phyloP scores from a whole-genome alignment of 92 coral and sea anemone species.

The Phenganax marumi region DNA sequence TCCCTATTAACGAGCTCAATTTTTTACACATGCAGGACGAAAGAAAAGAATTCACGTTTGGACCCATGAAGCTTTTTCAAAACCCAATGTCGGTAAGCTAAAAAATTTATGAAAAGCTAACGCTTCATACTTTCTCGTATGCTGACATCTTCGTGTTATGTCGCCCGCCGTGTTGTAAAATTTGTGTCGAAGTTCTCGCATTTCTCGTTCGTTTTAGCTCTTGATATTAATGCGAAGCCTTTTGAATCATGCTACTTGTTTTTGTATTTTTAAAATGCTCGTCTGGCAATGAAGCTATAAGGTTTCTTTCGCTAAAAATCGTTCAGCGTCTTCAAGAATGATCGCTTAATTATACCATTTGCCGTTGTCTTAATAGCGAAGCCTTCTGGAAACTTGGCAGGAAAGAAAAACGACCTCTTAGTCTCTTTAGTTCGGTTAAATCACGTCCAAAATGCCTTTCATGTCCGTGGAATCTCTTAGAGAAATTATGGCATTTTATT shows the following conservation, averaged over 20 bases:
- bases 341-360: conserved; percentile 43
- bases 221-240: neutral
- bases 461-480: conserved; percentile 4
- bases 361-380: conserved; percentile 27
- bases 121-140: neutral
- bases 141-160: neutral
- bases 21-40: conserved; percentile 64
- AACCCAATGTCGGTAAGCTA: conserved; percentile 91
- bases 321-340: neutral
- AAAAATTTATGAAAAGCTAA: neutral
- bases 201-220: neutral
- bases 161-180: conserved; percentile 25
- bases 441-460: neutral
- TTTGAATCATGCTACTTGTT: neutral
- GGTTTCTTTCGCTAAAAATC: neutral
- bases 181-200: conserved; percentile 18
- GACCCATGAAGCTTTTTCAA: conserved; percentile 97
- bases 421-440: neutral
- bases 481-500: conserved; percentile 27
- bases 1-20: conserved; percentile 24
- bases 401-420: conserved; percentile 1
- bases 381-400: conserved; percentile 24
- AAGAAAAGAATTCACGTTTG: conserved; percentile 79
- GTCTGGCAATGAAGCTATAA: neutral
- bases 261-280: neutral